Conservation (phyloP, 2,113 vertebrate species). For the Zosterops pallidus region DNA sequence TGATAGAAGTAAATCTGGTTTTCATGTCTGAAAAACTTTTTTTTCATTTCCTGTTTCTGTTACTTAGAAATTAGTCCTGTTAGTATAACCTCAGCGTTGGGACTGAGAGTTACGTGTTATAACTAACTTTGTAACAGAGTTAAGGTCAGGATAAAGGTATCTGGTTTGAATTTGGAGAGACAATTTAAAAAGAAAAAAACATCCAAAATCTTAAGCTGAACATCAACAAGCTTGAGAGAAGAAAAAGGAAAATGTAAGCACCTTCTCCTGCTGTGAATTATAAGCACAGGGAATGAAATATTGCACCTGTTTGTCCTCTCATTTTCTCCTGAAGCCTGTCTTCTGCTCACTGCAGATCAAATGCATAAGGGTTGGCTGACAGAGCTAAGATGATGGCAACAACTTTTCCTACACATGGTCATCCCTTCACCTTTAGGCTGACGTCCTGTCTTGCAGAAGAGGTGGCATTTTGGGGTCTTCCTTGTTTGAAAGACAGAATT, state of each 20-base stretch:
- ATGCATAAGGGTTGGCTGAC: not conserved
- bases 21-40: not conserved
- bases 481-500: not conserved
- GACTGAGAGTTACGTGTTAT: not conserved
- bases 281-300: not conserved
- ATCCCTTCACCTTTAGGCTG: not conserved
- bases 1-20: not conserved
- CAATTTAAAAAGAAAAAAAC: not conserved
- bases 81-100: not conserved
- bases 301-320: not conserved
- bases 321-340: not conserved
- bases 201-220: not conserved
- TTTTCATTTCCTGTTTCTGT: not conserved
- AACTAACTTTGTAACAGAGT: not conserved
- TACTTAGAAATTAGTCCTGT: not conserved
- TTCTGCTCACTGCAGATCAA: not conserved
- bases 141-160: not conserved
- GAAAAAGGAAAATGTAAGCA: not conserved
- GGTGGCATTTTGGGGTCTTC: constrained; percentile 30
- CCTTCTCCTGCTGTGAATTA: not conserved
- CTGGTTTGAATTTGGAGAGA: not conserved
- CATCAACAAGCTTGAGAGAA: not conserved
- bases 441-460: not conserved
- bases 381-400: not conserved
- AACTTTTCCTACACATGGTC: not conserved